Conservation (phyloP, 1,140 invertebrate species). For the Olivierus martensii region DNA sequence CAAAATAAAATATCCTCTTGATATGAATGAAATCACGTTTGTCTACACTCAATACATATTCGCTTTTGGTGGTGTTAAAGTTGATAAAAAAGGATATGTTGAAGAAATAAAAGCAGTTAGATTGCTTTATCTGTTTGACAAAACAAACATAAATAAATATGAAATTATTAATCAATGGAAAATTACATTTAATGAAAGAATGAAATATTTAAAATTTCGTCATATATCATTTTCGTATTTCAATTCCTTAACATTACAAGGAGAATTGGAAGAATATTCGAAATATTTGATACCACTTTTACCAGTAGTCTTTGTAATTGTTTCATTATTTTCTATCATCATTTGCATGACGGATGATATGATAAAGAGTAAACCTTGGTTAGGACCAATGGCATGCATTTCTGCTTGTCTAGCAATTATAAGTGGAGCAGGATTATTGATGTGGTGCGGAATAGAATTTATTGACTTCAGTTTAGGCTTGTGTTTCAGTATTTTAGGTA, state of each 20-base stretch:
- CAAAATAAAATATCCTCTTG: slow-evolving; percentile 72
- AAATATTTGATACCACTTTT: slow-evolving; percentile 75
- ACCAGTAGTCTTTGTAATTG: slow-evolving; percentile 60
- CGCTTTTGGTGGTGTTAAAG: slow-evolving; percentile 63
- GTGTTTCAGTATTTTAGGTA: slow-evolving; percentile 87
- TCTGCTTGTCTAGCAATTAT: slow-evolving; percentile 75
- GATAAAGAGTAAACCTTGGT: slow-evolving; percentile 74
- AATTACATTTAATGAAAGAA: slow-evolving; percentile 55
- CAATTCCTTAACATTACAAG: slow-evolving; percentile 67
- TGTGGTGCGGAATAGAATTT: slow-evolving; percentile 77
- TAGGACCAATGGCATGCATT: slow-evolving; percentile 79
- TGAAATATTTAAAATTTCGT: slow-evolving; percentile 60
- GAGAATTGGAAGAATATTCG: slow-evolving; percentile 76
- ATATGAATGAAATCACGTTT: slow-evolving; percentile 73
- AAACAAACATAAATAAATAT: slow-evolving; percentile 38
- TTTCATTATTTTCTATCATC: slow-evolving; percentile 46
- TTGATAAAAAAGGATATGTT: slow-evolving; percentile 54
- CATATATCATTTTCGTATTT: slow-evolving; percentile 68
- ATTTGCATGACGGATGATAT: slow-evolving; percentile 65
- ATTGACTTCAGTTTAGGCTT: slow-evolving; percentile 90
- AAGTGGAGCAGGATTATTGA: slow-evolving; percentile 75
- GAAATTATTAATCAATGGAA: slow-evolving; percentile 74
- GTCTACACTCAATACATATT: slow-evolving; percentile 53
- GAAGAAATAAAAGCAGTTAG: slow-evolving; percentile 62
- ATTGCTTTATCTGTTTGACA: slow-evolving; percentile 67